Base-by-base conservation (phyloP, 1,140 invertebrate species). In the Carposina sasakii region DNA sequence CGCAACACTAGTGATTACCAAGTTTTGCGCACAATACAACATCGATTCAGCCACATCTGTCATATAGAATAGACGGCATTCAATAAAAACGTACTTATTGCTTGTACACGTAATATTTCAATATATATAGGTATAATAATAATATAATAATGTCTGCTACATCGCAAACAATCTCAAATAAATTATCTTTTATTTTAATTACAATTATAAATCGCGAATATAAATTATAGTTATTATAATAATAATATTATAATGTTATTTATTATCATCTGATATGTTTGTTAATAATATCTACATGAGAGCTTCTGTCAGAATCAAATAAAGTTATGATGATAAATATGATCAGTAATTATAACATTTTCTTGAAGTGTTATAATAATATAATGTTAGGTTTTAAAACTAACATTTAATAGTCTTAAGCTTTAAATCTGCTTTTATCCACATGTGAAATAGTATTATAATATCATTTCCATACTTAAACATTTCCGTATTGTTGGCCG, bases 261-360 rank as follows among this genome's bases (percentile, higher is more conserved):
- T 81, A 81, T 81, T 75, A 81, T 81, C 77, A 55, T 76, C 59
- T 79, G 77, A 81, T 81, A 81, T 81, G 77, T 73, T n/a, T n/a
- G n/a, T n/a, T n/a, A n/a, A n/a, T n/a, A n/a, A n/a, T n/a, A n/a
- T n/a, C n/a, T n/a, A n/a, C n/a, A n/a, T n/a, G n/a, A n/a, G n/a
- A n/a, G n/a, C n/a, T n/a, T n/a, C n/a, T n/a, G n/a, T n/a, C n/a
- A n/a, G n/a, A n/a, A n/a, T n/a, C n/a, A n/a, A n/a, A n/a, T n/a
- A n/a, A n/a, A n/a, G n/a, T n/a, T n/a, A n/a, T n/a, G n/a, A n/a
- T n/a, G n/a, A n/a, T n/a, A n/a, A n/a, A n/a, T n/a, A n/a, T n/a
- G n/a, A n/a, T n/a, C n/a, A n/a, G n/a, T n/a, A n/a, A n/a, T n/a
- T n/a, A n/a, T n/a, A n/a, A n/a, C n/a, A n/a, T n/a, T n/a, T n/a